Conservation (phyloP, 2,888 invertebrate genomes). For the Epirrhoe tristata region DNA sequence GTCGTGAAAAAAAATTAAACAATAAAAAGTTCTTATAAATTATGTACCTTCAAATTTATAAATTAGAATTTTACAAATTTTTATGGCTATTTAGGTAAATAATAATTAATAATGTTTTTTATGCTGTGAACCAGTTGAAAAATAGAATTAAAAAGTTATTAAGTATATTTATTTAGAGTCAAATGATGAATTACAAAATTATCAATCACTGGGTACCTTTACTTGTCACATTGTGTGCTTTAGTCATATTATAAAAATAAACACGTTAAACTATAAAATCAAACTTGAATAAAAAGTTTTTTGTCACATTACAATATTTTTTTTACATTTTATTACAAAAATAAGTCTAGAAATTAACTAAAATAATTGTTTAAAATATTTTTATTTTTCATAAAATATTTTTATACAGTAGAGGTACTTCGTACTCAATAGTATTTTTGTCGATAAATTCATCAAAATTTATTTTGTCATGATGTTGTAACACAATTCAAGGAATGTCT, state of each 20-base stretch:
- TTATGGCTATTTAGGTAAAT: background rate
- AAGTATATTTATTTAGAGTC: conserved; percentile 2
- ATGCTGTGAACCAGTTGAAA: background rate
- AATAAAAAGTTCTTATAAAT: conserved; percentile 15
- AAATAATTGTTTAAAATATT: no score
- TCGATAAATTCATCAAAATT: no score
- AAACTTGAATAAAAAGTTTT: no score
- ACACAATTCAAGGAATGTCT: no score
- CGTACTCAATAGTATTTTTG: no score
- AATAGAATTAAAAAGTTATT: background rate
- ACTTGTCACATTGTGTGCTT: background rate
- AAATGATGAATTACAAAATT: conserved; percentile 22
- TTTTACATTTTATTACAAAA: no score
- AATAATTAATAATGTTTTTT: conserved; percentile 16
- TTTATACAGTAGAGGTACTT: no score
- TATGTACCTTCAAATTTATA: background rate
- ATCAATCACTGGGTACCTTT: conserved; percentile 10
- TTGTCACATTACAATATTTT: no score
- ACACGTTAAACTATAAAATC: background rate
- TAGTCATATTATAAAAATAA: background rate
- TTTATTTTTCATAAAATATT: background rate
- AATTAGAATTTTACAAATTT: background rate
- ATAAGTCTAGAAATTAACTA: no score
- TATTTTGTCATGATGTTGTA: no score
- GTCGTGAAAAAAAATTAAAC: background rate